Evolutionary conservation across 2,113 vertebrate genomes (phyloP).

Genomic region (Turdus rufiventris): DNA sequence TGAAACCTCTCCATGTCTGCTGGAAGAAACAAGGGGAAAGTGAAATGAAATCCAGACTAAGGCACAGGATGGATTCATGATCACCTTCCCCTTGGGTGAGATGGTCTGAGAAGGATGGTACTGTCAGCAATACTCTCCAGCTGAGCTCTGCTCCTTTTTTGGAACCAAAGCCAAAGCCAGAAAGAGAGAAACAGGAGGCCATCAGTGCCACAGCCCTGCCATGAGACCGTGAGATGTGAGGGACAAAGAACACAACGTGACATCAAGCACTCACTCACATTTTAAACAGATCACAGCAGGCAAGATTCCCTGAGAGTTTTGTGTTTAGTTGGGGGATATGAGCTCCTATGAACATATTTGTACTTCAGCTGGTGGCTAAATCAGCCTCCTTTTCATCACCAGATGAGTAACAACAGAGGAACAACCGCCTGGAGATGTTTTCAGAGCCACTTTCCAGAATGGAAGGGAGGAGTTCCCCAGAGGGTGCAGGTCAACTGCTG

Average conservation of each 20-base stretch:
- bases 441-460: neutral
- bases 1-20: neutral
- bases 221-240: neutral
- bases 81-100: neutral
- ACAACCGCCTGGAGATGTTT: neutral
- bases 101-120: neutral
- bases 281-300: neutral
- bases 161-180: neutral
- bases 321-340: neutral
- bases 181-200: neutral
- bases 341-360: neutral
- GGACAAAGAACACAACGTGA: neutral
- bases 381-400: neutral
- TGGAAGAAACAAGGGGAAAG: neutral
- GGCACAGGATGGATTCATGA: neutral
- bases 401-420: neutral
- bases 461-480: neutral
- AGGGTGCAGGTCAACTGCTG: neutral
- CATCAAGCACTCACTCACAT: accelerated
- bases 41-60: neutral
- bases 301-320: neutral
- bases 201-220: neutral
- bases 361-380: neutral
- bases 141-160: neutral
- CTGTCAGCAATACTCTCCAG: neutral